Base-by-base conservation (phyloP, 2,797 vertebrate genomes). In the Enteromius afrohamiltoni region DNA sequence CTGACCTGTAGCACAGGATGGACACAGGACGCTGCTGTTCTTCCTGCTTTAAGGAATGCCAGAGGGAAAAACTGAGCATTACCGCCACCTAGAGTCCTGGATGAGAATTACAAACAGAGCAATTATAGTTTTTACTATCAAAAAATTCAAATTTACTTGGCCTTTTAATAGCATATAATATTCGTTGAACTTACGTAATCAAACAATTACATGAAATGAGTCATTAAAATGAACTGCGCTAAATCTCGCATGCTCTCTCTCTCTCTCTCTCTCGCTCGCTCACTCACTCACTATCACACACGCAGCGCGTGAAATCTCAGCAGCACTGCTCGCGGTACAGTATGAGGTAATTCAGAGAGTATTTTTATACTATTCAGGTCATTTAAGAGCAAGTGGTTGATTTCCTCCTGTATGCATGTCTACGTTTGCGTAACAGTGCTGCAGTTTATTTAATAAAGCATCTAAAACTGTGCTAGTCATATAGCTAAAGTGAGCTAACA, bases 311-410 rank as follows among this genome's bases (percentile, higher is more conserved):
- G 79, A 88, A 88, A 89, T 89, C 91, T 89, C 88, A 86, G 92
- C 89, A 82, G 89, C 67, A 75, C 71, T 65, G 64, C 29, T 23
- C 5, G 21, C 79, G 75, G 86, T 79, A 51, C 88, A 87, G 87
- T 90, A 94, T 95, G 89, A 94, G 94, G 90, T 55, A 77, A 88
- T 71, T 81, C 47, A 51, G 3, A 55, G 8, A 53, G 16, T 3
- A 26, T 76, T 17, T 76, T 17, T 47, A 40, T 37, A 58, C 29
- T n/a, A 83, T 77, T 83, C n/a, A 19, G 73, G 16, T 60, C 9
- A 62, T 65, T 40, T 4, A 34, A 21, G 14, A 26, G n/a, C 3
- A 9, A 5, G 9, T 65, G 0, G 14, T 40, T 42, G 11, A 29
- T 21, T 10, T 55, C 11, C 17, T 76, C 26, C 26, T 64, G 49